phyloP scores from a whole-genome alignment of 2,797 vertebrate genomes.

The Scomberomorus guttatus region DNA sequence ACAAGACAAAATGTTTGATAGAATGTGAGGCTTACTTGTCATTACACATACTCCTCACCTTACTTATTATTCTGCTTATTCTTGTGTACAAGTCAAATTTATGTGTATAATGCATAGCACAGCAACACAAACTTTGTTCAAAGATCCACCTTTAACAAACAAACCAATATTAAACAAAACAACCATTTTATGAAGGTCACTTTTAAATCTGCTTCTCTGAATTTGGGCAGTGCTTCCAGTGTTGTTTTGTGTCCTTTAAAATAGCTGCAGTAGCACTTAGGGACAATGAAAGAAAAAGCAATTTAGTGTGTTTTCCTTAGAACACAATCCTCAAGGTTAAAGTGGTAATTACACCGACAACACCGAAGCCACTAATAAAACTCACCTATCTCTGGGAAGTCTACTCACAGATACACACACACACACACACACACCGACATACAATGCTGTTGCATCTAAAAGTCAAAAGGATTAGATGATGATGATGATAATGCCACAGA shows the following conservation, averaged over 20 bases:
- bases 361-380: conserved; percentile 43
- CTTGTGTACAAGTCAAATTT: neutral
- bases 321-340: conserved; percentile 53
- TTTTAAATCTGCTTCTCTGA: neutral
- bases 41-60: neutral
- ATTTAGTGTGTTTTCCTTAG: conserved; percentile 35
- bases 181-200: neutral
- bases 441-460: conserved; percentile 46
- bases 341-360: conserved; percentile 48
- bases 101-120: neutral
- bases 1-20: conserved; percentile 1
- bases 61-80: neutral
- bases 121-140: neutral
- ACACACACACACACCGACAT: neutral
- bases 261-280: conserved; percentile 10
- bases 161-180: conserved; percentile 6
- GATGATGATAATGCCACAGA: conserved; percentile 51
- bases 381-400: conserved; percentile 29
- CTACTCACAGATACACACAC: neutral
- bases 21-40: neutral
- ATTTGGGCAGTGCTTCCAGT: neutral
- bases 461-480: conserved; percentile 67
- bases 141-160: conserved; percentile 17
- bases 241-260: conserved; percentile 42
- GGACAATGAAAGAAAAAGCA: conserved; percentile 40